These are phyloP conservation scores for Cisticola juncidis DNA, from an alignment of 2,113 vertebrate genomes.

Conservation along the genomic window DNA sequence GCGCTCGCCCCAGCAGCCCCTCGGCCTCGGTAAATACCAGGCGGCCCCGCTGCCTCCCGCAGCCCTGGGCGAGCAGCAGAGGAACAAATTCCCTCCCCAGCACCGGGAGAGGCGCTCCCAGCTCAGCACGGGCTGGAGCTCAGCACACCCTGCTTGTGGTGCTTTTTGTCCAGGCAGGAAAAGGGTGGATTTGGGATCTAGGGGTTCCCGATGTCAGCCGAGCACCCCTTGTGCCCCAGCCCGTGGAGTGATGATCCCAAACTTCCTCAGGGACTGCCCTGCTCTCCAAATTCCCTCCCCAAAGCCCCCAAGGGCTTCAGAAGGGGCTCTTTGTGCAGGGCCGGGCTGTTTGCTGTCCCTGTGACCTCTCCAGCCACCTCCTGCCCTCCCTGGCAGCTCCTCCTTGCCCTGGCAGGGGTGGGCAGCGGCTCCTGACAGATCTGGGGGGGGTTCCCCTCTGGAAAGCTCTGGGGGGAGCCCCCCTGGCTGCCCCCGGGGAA, in stretches of 20 bases:
- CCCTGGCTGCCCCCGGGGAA: background rate
- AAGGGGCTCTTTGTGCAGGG: background rate
- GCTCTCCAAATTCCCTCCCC: background rate
- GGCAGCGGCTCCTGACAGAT: background rate
- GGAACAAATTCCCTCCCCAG: background rate
- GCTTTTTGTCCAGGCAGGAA: accelerated
- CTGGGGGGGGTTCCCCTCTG: background rate
- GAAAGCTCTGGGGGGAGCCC: background rate
- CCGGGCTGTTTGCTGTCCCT: background rate
- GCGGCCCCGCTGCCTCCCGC: background rate
- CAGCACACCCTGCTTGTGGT: background rate
- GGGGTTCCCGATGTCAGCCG: background rate
- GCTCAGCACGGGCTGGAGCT: background rate
- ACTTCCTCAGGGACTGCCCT: background rate
- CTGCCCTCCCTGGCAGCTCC: background rate
- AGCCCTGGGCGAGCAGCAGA: background rate
- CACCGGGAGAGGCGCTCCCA: background rate
- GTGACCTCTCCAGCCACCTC: background rate
- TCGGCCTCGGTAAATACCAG: slow-evolving; percentile 39
- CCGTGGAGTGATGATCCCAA: background rate
- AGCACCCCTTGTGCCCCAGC: background rate
- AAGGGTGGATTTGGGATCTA: background rate
- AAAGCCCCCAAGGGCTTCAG: background rate
- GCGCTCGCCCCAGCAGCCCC: slow-evolving; percentile 38
- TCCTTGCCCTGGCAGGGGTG: accelerated